Evolutionary conservation across 2,888 invertebrate species (phyloP), one percentile per base, ranked within the genome.

Genomic region (Byasa hedistus): DNA sequence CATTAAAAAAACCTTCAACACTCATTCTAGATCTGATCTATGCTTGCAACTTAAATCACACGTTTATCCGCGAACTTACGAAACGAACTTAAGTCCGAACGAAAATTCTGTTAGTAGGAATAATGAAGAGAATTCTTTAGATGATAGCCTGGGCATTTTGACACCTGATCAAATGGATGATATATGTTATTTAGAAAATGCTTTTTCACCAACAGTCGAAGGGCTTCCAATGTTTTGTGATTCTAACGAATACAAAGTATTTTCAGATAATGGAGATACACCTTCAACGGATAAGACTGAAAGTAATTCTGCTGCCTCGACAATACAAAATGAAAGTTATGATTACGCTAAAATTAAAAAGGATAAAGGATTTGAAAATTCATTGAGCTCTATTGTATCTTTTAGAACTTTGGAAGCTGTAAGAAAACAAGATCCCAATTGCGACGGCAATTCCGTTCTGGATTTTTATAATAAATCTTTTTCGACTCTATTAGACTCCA

Each of bases 151-250:
- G 74, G 97, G 97, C 7, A 97, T 97, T 76, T 89, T 98, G 70
- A 97, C 97, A 15, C 97, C 97, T 0, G 96, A 97, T 87, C 97
- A 97, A 86, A 97, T 97, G 96, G 95, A 96, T 77, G 94, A 94
- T 76, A 93, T 94, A 72, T 93, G 93, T 72, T 92, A 93, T 72
- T 87, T 93, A 73, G 94, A 94, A 76, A 93, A 93, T 77, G 91
- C 94, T 71, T 93, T 94, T 84, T 94, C 94, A 64, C 94, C 94
- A 60, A 94, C 94, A 70, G 93, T 93, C 71, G 94, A 94, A 79
- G 94, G 94, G 75, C 85, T 94, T 75, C 91, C 91, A 70, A 87
- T 85, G 74, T 90, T 91, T 76, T 87, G 87, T 84, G 86, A 86
- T 81, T 84, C 72, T 70, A 85, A 82, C 75, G 87, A 87, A 70